Conservation (phyloP, 2,797 vertebrate genomes). For the Rhabdophis nuchalis region DNA sequence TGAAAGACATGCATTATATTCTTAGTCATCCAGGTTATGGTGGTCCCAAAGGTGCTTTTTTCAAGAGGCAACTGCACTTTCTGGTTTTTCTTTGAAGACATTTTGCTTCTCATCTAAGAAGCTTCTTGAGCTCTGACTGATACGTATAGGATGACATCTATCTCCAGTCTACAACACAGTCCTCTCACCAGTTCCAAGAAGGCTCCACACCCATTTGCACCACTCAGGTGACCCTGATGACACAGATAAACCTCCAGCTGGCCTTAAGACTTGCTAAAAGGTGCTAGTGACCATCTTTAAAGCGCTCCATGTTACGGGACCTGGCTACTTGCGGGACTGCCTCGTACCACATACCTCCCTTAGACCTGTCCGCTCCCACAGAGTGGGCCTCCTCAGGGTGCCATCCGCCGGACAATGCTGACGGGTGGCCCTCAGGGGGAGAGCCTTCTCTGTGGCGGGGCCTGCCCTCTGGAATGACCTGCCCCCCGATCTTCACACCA, state of each 20-base stretch:
- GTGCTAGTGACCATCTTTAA: no score
- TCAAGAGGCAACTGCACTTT: not conserved
- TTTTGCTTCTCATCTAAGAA: not conserved
- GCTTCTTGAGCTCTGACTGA: not conserved
- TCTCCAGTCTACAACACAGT: not conserved
- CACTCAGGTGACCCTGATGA: not conserved
- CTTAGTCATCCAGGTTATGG: not conserved
- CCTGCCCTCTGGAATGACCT: no score
- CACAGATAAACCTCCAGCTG: not conserved
- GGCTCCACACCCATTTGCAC: not conserved
- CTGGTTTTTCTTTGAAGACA: not conserved
- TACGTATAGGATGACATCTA: not conserved
- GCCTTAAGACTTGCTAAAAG: not conserved
- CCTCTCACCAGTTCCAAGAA: not conserved
- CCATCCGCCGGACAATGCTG: no score
- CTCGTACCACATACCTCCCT: no score
- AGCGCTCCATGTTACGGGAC: no score
- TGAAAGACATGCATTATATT: constrained; percentile 36
- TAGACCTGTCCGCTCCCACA: no score
- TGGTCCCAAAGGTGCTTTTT: not conserved
- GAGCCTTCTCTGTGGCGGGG: no score
- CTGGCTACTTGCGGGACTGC: no score
- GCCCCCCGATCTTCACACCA: no score
- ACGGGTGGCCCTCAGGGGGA: no score
- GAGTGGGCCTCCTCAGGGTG: no score